Percentiles rank a stretch among this genome's conserved stretches.
Evolutionary conservation across 2,888 invertebrate species (phyloP).

Genomic region (Epistrophe grossulariae): DNA sequence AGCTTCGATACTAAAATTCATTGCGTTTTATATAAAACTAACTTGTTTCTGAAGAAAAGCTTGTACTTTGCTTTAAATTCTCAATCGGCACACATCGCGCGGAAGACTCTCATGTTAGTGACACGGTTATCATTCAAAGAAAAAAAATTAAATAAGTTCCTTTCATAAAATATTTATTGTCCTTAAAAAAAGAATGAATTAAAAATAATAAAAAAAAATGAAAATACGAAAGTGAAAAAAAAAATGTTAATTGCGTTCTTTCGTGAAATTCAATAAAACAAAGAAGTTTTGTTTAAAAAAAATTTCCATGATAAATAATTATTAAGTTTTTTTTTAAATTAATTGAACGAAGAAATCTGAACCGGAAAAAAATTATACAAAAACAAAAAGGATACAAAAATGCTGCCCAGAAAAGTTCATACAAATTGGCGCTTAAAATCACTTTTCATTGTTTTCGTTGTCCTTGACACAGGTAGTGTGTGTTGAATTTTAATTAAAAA

Average conservation of each 20-base stretch:
- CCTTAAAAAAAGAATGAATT: conserved; percentile 3
- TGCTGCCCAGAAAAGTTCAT: conserved; percentile 50
- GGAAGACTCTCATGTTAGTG: conserved; percentile 48
- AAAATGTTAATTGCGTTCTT: conserved; percentile 39
- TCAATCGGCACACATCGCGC: conserved; percentile 62
- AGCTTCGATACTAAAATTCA: conserved; percentile 42
- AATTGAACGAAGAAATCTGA: conserved; percentile 10
- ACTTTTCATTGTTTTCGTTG: conserved; percentile 67
- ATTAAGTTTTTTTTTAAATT: not conserved
- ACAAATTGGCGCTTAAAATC: conserved; percentile 63
- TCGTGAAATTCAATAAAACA: conserved; percentile 16
- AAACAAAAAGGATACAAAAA: conserved; percentile 25
- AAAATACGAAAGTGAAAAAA: conserved; percentile 28
- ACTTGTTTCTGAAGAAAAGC: conserved; percentile 47
- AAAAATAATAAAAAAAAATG: conserved; percentile 25
- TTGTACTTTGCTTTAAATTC: conserved; percentile 66
- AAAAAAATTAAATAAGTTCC: not conserved
- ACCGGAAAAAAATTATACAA: not conserved
- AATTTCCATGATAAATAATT: conserved; percentile 9
- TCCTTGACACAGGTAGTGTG: conserved; percentile 71
- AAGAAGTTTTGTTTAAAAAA: not conserved
- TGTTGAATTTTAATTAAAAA: conserved; percentile 12
- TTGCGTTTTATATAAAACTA: conserved; percentile 64
- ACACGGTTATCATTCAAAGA: conserved; percentile 24
- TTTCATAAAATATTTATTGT: not conserved